Percentiles rank a stretch among this genome's conserved stretches.
phyloP scores from a whole-genome alignment of 2,113 vertebrate genomes.

The Calyptomena viridis region DNA sequence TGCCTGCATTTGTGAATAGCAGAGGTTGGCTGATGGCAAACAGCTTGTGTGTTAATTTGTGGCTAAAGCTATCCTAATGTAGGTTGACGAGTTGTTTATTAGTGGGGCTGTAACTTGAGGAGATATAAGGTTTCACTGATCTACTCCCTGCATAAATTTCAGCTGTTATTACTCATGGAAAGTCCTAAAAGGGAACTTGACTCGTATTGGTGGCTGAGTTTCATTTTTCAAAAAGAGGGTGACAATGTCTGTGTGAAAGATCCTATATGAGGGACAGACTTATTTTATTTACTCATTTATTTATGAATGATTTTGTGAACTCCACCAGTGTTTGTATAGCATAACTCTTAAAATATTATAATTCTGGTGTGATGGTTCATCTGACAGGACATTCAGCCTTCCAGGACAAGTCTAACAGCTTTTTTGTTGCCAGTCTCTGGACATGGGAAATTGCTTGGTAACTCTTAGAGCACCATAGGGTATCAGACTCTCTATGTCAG shows the following conservation, averaged over 20 bases:
- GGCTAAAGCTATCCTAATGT: not conserved
- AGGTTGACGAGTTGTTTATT: not conserved
- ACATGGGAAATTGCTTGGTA: not conserved
- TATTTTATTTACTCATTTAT: not conserved
- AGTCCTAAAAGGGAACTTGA: not conserved
- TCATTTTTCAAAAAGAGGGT: not conserved
- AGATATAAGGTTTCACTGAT: not conserved
- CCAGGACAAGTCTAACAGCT: not conserved
- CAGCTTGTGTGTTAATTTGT: not conserved
- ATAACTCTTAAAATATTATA: too few species aligned
- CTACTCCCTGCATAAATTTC: not conserved
- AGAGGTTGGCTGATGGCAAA: not conserved
- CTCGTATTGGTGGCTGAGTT: not conserved
- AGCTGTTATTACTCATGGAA: not conserved
- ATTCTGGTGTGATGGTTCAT: not conserved
- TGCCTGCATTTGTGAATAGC: not conserved
- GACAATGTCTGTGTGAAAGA: not conserved
- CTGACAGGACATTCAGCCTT: not conserved
- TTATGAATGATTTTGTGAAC: not conserved
- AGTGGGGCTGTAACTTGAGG: not conserved
- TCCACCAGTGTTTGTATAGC: not conserved
- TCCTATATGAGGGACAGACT: not conserved
- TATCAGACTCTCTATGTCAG: not conserved
- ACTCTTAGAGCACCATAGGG: not conserved
- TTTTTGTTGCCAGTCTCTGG: not conserved